phyloP scores from a whole-genome alignment of 2,888 invertebrate species.

The Metallyticus violacea region DNA sequence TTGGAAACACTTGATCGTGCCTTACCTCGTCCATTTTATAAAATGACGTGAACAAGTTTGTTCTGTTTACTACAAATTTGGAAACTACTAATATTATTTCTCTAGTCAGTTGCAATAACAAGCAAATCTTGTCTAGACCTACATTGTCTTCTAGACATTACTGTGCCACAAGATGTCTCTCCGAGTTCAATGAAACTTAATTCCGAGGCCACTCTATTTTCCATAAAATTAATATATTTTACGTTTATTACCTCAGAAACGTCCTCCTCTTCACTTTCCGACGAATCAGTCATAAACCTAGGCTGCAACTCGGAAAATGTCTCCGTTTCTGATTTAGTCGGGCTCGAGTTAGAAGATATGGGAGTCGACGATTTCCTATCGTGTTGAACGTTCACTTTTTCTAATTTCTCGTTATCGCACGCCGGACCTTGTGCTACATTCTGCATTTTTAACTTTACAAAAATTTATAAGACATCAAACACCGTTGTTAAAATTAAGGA shows the following conservation, averaged over 20 bases:
- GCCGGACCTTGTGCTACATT: conserved; percentile 76
- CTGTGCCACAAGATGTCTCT: conserved; percentile 63
- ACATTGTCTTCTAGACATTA: conserved; percentile 32
- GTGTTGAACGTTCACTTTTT: conserved; percentile 65
- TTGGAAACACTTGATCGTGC: neutral
- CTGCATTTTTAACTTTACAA: conserved; percentile 82
- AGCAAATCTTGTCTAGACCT: neutral
- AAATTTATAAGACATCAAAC: conserved; percentile 52
- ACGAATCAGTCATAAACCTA: conserved; percentile 89
- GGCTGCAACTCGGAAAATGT: conserved; percentile 80
- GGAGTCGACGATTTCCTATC: conserved; percentile 67
- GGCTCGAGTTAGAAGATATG: conserved; percentile 80
- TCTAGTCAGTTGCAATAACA: too few species aligned
- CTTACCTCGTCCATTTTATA: neutral
- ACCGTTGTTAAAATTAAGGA: conserved; percentile 41
- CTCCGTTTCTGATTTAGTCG: conserved; percentile 82
- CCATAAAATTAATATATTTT: conserved; percentile 37
- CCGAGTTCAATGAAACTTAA: conserved; percentile 53
- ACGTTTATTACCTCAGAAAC: conserved; percentile 80
- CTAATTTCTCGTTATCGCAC: conserved; percentile 79
- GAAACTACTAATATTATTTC: neutral
- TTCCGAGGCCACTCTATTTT: conserved; percentile 33
- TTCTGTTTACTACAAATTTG: too few species aligned
- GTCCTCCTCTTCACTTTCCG: conserved; percentile 95
- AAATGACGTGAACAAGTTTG: too few species aligned